Percentiles rank a stretch among this genome's conserved stretches.
Evolutionary conservation across 2,113 vertebrate genomes (phyloP).

Genomic region (Guaruba guarouba): DNA sequence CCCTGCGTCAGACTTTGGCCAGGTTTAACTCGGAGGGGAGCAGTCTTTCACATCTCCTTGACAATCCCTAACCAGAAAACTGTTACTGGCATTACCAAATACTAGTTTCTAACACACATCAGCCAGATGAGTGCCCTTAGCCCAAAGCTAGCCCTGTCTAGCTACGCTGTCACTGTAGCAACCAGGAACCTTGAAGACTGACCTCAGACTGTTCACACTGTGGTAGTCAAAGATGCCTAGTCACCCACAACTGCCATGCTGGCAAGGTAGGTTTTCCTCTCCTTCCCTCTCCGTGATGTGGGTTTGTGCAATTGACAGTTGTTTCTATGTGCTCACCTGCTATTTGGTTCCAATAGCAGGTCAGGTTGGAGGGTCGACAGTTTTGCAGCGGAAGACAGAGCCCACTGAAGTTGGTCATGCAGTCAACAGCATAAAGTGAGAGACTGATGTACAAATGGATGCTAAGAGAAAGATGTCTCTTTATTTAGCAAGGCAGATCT

Average conservation of each 20-base stretch:
- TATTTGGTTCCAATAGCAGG: constrained; percentile 4
- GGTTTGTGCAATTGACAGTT: constrained; percentile 17
- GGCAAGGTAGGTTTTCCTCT: not conserved
- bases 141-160: not conserved
- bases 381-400: not conserved
- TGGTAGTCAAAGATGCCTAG: not conserved
- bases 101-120: constrained; percentile 16
- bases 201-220: constrained; percentile 40
- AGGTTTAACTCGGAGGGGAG: not conserved
- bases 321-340: not conserved
- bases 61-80: constrained; percentile 16
- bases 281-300: not conserved
- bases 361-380: not conserved
- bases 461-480: not conserved
- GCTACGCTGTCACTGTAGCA: constrained; percentile 51
- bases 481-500: not conserved
- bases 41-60: not conserved
- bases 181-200: constrained; percentile 25
- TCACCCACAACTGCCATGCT: not conserved
- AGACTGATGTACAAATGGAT: not conserved
- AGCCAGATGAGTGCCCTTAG: constrained; percentile 53
- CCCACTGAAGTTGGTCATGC: not conserved
- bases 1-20: not conserved
- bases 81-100: constrained; percentile 41
- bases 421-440: not conserved